Conservation (phyloP, 2,888 invertebrate genomes). For the Agrenia bidenticulata region DNA sequence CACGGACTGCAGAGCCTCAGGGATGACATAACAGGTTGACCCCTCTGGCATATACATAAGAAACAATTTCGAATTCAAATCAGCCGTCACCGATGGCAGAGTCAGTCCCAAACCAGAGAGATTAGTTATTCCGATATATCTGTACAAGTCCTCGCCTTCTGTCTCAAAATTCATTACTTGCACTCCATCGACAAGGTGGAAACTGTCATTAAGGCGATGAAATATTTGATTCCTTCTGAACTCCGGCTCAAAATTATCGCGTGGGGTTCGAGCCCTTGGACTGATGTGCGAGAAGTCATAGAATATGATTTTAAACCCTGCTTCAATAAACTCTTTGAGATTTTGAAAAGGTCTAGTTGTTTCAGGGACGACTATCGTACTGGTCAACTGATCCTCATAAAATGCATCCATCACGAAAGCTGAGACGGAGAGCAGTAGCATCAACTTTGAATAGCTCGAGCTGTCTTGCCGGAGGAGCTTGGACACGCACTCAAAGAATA, state of each 20-base stretch:
- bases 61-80: not conserved
- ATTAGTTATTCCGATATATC: not conserved
- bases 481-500: not conserved
- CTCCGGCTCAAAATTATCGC: not conserved
- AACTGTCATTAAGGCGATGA: not conserved
- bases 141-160: not conserved
- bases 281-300: not conserved
- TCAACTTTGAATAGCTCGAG: not conserved
- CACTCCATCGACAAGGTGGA: not conserved
- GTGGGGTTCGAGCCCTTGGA: not conserved
- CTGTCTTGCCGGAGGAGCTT: not conserved
- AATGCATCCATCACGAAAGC: not conserved
- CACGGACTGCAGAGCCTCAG: not conserved
- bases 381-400: slow-evolving; percentile 7
- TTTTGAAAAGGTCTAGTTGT: not conserved
- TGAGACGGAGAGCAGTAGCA: not conserved
- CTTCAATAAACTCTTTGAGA: not conserved
- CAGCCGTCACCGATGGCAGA: not conserved
- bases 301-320: not conserved
- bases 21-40: not conserved
- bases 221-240: not conserved
- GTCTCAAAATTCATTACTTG: not conserved
- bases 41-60: not conserved
- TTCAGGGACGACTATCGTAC: not conserved
- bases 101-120: not conserved